Percentiles rank a stretch among this genome's conserved stretches.
These are phyloP conservation scores for Charaxes varanes DNA, from an alignment of 1,140 invertebrate species.

Conservation along the genomic window DNA sequence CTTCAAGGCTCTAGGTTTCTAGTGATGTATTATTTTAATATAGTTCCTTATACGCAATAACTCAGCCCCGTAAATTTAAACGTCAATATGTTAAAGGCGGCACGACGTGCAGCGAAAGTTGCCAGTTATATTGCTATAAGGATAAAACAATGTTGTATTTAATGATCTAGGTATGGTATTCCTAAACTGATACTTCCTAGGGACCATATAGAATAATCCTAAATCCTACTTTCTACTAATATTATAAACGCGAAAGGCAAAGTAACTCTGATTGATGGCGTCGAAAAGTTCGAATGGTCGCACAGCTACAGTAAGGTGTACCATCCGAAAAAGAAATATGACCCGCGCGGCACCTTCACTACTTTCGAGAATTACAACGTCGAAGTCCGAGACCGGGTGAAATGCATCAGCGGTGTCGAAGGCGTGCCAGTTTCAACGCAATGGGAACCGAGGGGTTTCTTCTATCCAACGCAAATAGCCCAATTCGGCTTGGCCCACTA, in stretches of 20 bases:
- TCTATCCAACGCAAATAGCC: constrained; percentile 98
- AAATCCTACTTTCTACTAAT: too few species aligned
- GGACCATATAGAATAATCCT: too few species aligned
- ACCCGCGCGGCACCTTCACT: constrained; percentile 91
- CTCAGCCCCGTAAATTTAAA: too few species aligned
- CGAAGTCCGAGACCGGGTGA: constrained; percentile 94
- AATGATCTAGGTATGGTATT: too few species aligned
- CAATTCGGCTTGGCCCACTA: constrained; percentile 98
- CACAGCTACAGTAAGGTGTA: constrained; percentile 96
- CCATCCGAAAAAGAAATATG: constrained; percentile 90
- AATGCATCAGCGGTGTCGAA: constrained; percentile 94
- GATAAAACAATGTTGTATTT: too few species aligned
- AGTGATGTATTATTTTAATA: too few species aligned
- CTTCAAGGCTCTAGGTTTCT: too few species aligned
- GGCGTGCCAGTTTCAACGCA: constrained; percentile 96
- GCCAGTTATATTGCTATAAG: background rate
- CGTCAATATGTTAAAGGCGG: too few species aligned
- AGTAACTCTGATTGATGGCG: constrained; percentile 79
- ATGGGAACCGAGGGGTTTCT: constrained; percentile 95
- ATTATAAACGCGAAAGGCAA: too few species aligned
- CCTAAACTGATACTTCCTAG: too few species aligned
- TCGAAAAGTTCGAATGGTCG: constrained; percentile 92
- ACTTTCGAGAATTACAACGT: constrained; percentile 99
- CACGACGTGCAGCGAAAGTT: too few species aligned
- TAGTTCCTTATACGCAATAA: too few species aligned